These are phyloP conservation scores for Rhynchopsitta pachyrhyncha DNA, from an alignment of 2,113 vertebrate species.

Conservation along the genomic window DNA sequence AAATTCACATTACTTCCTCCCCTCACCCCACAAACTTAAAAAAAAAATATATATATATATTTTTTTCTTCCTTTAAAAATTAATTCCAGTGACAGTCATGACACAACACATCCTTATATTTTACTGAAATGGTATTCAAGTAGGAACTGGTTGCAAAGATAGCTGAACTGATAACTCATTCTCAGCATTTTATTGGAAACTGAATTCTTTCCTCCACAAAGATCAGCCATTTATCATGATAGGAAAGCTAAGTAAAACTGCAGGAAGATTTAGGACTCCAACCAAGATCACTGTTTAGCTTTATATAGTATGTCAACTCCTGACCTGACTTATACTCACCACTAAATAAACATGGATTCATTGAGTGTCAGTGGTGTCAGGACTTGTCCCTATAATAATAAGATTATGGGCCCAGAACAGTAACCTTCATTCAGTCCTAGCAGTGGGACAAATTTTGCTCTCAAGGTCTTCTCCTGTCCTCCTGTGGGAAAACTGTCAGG, in stretches of 20 bases:
- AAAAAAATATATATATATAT: rapidly evolving
- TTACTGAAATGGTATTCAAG: neutral
- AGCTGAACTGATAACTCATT: neutral
- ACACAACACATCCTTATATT: neutral
- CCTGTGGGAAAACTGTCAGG: neutral
- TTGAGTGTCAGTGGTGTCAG: neutral
- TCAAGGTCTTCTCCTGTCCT: neutral
- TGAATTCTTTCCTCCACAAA: neutral
- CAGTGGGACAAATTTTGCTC: neutral
- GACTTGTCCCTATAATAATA: neutral
- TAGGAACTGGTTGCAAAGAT: neutral
- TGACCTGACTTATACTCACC: neutral
- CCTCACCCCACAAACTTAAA: neutral
- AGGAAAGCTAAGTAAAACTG: neutral
- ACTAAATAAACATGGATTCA: constrained; percentile 8
- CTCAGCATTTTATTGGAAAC: neutral
- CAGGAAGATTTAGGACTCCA: neutral
- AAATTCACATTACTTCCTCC: neutral
- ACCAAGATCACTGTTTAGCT: neutral
- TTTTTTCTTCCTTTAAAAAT: neutral
- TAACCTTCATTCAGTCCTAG: neutral
- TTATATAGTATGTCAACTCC: neutral
- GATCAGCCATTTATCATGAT: neutral
- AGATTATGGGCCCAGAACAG: neutral
- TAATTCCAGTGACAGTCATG: neutral